Evolutionary conservation across 2,113 vertebrate species (phyloP), one percentile per base, ranked within the genome.

Genomic region (Talpa occidentalis): DNA sequence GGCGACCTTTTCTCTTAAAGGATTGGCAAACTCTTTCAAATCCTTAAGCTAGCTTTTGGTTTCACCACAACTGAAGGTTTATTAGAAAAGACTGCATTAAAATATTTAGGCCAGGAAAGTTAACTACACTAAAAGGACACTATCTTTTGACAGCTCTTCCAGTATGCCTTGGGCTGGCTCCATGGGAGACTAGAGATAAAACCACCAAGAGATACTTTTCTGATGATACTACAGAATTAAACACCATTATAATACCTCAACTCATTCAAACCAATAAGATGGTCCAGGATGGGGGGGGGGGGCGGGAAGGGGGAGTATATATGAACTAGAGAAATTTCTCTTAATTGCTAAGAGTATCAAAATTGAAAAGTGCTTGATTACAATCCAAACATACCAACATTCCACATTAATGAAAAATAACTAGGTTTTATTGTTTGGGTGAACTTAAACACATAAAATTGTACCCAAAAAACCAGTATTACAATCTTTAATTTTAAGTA

Each of bases 1-100:
- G 54, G 74, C 82, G 79, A 14, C 26, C 44, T 86, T 72, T 74
- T 67, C 91, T 83, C 60, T 85, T 69, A 67, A 84, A 90, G 87
- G n/a, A 87, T 32, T 15, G 93, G 22, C 7, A 54, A 94, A 56
- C 28, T 10, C 56, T 90, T 94, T 73, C 62, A 96, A 91, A 82
- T 4, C 28, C 59, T 59, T 80, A 79, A 19, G 44, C 32, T n/a
- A 94, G n/a, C 84, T 77, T 44, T 80, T 90, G 59, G 24, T 64
- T 87, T 62, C 32, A 79, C 52, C 74, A 89, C 59, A 87, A 78
- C 5, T 47, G 32, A 60, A 92, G 10, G 19, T 22, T 44, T 44
- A 62, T 22, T 26, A 40, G 10, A 89, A 60, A 28, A 90, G 81
- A 17, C 3, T 77, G 49, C 52, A 24, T 85, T 72, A 86, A 92